Percentiles rank a stretch among this genome's conserved stretches.
Evolutionary conservation across 2,113 vertebrate species (phyloP).

Genomic region (Tursiops truncatus): DNA sequence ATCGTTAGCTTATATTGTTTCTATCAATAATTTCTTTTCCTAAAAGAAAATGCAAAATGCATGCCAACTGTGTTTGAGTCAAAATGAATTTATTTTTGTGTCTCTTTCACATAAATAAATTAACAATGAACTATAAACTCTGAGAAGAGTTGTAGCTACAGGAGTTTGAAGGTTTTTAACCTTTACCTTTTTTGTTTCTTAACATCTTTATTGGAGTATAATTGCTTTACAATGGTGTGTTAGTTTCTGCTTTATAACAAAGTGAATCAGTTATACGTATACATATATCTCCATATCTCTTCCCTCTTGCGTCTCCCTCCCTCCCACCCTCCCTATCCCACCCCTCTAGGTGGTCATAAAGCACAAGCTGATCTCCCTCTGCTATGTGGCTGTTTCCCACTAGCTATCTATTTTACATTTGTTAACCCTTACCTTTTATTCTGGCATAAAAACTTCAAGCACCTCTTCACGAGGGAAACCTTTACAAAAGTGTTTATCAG

Average conservation of each 20-base stretch:
- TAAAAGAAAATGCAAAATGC: not conserved
- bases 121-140: not conserved
- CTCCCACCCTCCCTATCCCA: no score
- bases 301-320: no score
- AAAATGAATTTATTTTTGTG: not conserved
- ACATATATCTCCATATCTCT: no score
- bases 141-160: not conserved
- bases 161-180: not conserved
- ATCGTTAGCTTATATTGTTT: not conserved
- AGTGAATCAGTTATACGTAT: no score
- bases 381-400: no score
- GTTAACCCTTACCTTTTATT: not conserved
- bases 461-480: not conserved
- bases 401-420: no score
- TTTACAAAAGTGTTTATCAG: not conserved
- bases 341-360: no score
- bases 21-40: not conserved
- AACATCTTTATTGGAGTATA: no score
- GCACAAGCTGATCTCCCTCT: no score
- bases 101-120: not conserved
- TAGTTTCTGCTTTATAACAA: no score
- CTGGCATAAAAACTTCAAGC: not conserved
- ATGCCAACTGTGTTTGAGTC: slow-evolving; percentile 11
- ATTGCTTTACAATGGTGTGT: no score
- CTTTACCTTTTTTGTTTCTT: not conserved